Base-by-base conservation (phyloP, 1,140 invertebrate genomes). In the Scaptomyza montana region DNA sequence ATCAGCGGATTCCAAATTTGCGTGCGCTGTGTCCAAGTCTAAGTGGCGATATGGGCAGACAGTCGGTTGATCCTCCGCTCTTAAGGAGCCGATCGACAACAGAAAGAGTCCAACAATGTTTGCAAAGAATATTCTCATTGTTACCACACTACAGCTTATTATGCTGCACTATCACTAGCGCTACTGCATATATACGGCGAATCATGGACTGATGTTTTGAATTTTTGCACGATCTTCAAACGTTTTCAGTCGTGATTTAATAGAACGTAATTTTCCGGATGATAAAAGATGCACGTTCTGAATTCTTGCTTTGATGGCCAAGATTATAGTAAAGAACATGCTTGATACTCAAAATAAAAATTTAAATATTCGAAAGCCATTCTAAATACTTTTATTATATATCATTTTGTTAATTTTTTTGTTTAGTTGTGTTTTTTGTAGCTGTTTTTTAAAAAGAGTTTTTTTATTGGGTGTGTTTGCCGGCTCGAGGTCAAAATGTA, bases 261-360 rank as follows among this genome's bases (percentile, higher is more conserved):
- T 33, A 55, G 43, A 62, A 69, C 46, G 21, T 30, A 33, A 69
- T 50, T 53, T 74, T 74, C 66, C 71, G 71, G 51, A 74, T 74
- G 39, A 36, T 19, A 13, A 12, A 50, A 54, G 45, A 74, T 66
- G 71, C 66, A 56, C 33, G 36, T 43, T 39, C 30, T 10, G 62
- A 78, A 72, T 87, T 81, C 66, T 87, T 68, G 50, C 30, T 73
- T 82, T 66, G 82, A 87, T 86, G 30, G 19, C 33, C 41, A 70
- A 87, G 82, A 81, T 86, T 61, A 51, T 8, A 36, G 33, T 36
- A 9, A 57, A 45, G 47, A 66, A 69, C 49, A 68, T 75, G 72
- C 65, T 47, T 21, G 16, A 16, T 16, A 54, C 12, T 41, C 30
- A 45, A 45, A 43, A 59, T 16, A 41, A 46, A 55, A 47, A 50